Base-by-base conservation (phyloP, 2,888 invertebrate genomes). In the Sphaerophoria taeniata region DNA sequence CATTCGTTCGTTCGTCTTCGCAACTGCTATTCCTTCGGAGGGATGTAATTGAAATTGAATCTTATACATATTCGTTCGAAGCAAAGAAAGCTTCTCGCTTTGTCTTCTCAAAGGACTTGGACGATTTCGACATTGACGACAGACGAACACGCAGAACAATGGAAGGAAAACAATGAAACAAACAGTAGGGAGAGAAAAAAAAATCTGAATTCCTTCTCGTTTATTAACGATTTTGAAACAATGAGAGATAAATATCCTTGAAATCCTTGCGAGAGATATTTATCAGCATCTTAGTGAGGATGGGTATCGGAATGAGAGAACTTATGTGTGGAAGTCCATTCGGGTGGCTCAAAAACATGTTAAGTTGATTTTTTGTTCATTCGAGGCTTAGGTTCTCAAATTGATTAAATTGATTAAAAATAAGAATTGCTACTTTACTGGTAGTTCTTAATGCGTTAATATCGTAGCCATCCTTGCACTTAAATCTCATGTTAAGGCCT, bases 21-120 rank as follows among this genome's bases (percentile, higher is more conserved):
- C 12, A 43, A 24, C 24, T 24, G 2, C 24, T 60, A 12, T 39
- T 67, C 47, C 31, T 49, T 16, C 39, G 31, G n/a, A 53, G 76
- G 43, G 43, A 80, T 77, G 81, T 85, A 85, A 85, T 81, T 85
- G 85, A 85, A 85, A 76, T 85, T 72, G 76, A 85, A 85, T 81
- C 73, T 69, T 56, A 24, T 24, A 24, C 69, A 78, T 77, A 12
- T 33, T 31, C n/a, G 11, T 4, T 4, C 39, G 16, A 6, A 43
- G 9, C 3, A 12, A 39, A 9, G 7, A 58, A 0, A 39, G 39
- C 36, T 6, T n/a, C 72, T 34, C 11, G 24, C 24, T 24, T 24
- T 58, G 43, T 56, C 43, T 49, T 34, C 71, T 69, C 51, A 61
- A 9, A 24, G 51, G 43, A 47, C 33, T 33, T 9, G 51, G 3